Conservation (phyloP, 2,888 invertebrate species). For the Schizotus pectinicornis region DNA sequence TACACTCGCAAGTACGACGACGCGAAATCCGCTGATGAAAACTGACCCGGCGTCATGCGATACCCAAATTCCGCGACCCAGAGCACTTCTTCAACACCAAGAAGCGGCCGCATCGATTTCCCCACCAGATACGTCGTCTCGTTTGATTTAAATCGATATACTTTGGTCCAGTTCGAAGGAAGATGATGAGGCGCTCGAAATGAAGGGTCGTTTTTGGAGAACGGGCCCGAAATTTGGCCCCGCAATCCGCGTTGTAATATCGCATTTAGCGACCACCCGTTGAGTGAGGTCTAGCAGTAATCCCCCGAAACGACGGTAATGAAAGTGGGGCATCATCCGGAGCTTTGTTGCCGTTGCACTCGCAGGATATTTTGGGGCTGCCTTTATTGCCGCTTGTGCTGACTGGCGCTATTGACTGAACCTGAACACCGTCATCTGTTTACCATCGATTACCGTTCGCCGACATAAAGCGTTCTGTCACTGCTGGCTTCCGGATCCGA, state of each 20-base stretch:
- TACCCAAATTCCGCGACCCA: too few species aligned
- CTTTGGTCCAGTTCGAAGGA: too few species aligned
- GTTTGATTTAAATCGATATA: too few species aligned
- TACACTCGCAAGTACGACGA: constrained; percentile 34
- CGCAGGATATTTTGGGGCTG: constrained; percentile 34
- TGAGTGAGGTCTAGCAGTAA: constrained; percentile 43
- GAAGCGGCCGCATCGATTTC: too few species aligned
- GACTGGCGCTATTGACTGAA: constrained; percentile 41
- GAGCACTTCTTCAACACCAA: too few species aligned
- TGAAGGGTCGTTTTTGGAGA: too few species aligned
- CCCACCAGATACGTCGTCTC: too few species aligned
- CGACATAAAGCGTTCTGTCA: constrained; percentile 50
- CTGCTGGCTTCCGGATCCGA: constrained; percentile 43
- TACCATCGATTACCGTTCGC: constrained; percentile 58
- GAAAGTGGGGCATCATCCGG: constrained; percentile 42
- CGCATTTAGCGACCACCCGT: constrained; percentile 54
- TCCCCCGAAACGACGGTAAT: constrained; percentile 42
- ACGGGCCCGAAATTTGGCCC: too few species aligned
- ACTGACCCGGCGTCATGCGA: too few species aligned
- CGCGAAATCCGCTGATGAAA: constrained; percentile 18
- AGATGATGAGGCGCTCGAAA: too few species aligned
- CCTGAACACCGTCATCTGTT: constrained; percentile 55
- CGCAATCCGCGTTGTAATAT: constrained; percentile 43
- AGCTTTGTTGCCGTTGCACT: not conserved
- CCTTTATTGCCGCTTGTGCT: constrained; percentile 30